These are phyloP conservation scores for Elanoides forficatus DNA, from an alignment of 2,113 vertebrate species.

Conservation along the genomic window DNA sequence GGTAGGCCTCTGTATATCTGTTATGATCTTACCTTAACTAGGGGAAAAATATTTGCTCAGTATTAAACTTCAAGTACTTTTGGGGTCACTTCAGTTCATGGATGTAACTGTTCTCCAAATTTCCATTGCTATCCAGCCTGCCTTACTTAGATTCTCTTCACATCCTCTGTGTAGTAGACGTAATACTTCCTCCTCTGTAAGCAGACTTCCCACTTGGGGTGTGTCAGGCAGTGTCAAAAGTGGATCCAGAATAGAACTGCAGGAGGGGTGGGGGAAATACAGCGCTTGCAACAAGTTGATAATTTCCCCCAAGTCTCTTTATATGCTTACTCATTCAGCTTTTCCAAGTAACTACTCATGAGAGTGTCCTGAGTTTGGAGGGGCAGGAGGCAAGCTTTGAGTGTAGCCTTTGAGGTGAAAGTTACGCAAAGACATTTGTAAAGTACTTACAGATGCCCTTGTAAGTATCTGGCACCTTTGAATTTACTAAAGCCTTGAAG, in stretches of 20 bases:
- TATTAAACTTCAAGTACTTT: not conserved
- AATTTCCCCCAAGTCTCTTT: not conserved
- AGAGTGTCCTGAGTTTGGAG: not conserved
- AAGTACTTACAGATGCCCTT: not conserved
- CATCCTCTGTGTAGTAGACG: not conserved
- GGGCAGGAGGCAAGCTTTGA: not conserved
- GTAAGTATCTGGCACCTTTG: not conserved
- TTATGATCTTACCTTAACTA: not conserved
- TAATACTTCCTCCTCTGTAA: not conserved
- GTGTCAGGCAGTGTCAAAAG: not conserved
- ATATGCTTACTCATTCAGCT: not conserved
- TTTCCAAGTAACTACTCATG: not conserved
- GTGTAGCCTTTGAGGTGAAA: not conserved
- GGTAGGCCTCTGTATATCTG: not conserved
- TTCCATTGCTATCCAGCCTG: not conserved
- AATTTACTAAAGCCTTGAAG: not conserved
- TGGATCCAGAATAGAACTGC: not conserved
- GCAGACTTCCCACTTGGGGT: not conserved
- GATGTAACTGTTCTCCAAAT: not conserved
- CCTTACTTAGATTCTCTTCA: not conserved
- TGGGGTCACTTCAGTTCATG: not conserved
- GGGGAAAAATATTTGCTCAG: not conserved
- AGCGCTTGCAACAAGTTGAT: too few species aligned
- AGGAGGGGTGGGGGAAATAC: not conserved
- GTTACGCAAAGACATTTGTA: not conserved